Percentiles rank a stretch among this genome's conserved stretches.
These are phyloP conservation scores for Meloidogyne exigua DNA, from an alignment of 1,140 invertebrate genomes.

Conservation along the genomic window DNA sequence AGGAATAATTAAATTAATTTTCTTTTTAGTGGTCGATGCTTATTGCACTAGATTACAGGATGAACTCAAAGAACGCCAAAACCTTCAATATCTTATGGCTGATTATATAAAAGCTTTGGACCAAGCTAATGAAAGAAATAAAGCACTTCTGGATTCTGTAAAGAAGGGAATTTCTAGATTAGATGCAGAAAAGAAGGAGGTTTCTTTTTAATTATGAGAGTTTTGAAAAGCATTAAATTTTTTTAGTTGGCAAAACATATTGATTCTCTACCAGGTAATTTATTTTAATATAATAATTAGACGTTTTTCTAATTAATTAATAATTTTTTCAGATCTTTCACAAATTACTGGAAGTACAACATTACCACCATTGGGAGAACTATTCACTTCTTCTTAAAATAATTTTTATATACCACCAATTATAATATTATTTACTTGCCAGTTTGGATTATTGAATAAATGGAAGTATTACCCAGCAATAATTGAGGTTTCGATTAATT, in stretches of 20 bases:
- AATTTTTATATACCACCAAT: too few species aligned
- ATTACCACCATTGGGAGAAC: slow-evolving; percentile 28
- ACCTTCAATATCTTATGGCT: slow-evolving; percentile 21
- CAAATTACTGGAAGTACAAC: background rate
- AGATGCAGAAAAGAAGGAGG: slow-evolving; percentile 31
- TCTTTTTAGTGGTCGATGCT: slow-evolving; percentile 1
- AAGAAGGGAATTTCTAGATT: slow-evolving; percentile 20
- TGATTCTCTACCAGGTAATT: slow-evolving; percentile 11
- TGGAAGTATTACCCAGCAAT: too few species aligned
- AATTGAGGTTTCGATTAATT: too few species aligned
- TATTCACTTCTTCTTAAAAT: slow-evolving; percentile 26
- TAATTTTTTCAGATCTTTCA: slow-evolving; percentile 13
- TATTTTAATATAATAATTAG: background rate
- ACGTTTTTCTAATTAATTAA: background rate
- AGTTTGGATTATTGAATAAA: too few species aligned
- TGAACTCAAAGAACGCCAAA: slow-evolving; percentile 35
- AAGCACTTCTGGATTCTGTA: slow-evolving; percentile 26
- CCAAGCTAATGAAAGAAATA: slow-evolving; percentile 29
- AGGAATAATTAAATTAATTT: background rate
- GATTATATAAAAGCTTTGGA: slow-evolving; percentile 34
- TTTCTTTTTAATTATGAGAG: background rate
- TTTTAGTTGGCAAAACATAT: slow-evolving; percentile 7
- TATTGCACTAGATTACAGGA: slow-evolving; percentile 15
- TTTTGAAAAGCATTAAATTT: background rate
- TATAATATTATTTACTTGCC: too few species aligned